A percentile compares a stretch with the other conserved stretches of the same genome.
Evolutionary conservation across 2,888 invertebrate genomes (phyloP).

Genomic region (Drosophila planitibia): DNA sequence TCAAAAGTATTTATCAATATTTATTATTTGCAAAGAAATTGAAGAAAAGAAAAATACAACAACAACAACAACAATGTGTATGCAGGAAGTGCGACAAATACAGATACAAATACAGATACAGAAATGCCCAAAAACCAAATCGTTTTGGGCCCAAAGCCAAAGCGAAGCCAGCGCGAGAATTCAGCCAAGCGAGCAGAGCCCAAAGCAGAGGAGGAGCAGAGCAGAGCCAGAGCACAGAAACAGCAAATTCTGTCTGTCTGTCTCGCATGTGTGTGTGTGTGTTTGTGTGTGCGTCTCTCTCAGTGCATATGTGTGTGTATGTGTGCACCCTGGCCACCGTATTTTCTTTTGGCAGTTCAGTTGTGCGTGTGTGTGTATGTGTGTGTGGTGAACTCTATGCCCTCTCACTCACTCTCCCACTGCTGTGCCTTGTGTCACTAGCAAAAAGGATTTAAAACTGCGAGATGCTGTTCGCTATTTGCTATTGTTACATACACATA

Average conservation of each 20-base stretch:
- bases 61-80: conserved; percentile 27
- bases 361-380: conserved; percentile 32
- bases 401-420: conserved; percentile 30
- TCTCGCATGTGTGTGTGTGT: conserved; percentile 25
- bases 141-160: conserved; percentile 68
- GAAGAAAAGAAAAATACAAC: conserved; percentile 33
- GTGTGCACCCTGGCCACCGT: conserved; percentile 55
- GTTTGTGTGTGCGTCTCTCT: conserved; percentile 16
- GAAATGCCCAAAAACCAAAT: conserved; percentile 65
- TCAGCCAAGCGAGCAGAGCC: conserved; percentile 66
- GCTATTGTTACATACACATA: conserved; percentile 27
- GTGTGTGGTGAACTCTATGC: conserved; percentile 58
- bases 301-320: conserved; percentile 31
- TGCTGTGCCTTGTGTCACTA: conserved; percentile 11
- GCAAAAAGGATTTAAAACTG: conserved; percentile 57
- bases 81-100: conserved; percentile 77
- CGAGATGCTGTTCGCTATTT: conserved; percentile 47
- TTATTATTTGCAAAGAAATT: conserved; percentile 49
- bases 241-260: conserved; percentile 52
- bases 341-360: conserved; percentile 72
- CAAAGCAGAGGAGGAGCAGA: conserved; percentile 30
- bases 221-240: conserved; percentile 15
- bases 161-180: conserved; percentile 63
- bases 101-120: conserved; percentile 75
- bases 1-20: conserved; percentile 61